Base-by-base conservation (phyloP, 1,140 invertebrate species). In the Myzus persicae region DNA sequence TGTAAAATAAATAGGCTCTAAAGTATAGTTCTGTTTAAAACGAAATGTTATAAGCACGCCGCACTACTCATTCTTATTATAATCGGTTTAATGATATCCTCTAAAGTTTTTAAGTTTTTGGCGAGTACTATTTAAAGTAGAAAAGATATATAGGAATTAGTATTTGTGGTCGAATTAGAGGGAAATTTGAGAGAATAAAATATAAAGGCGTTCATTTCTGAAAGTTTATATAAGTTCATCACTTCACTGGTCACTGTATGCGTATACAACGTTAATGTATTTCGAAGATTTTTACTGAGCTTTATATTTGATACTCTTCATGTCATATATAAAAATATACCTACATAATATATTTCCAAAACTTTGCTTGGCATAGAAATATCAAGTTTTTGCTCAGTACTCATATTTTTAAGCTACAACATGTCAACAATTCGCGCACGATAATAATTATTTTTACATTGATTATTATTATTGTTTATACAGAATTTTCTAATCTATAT, bases 401-500 rank as follows among this genome's bases (percentile, higher is more conserved):
- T 11, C n/a, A 76, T 1, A n/a, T 6, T 76, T 76, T 76, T 76
- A 76, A 76, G n/a, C 59, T n/a, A 18, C 4, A n/a, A n/a, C n/a
- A n/a, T n/a, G n/a, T n/a, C n/a, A 76, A 11, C 48, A n/a, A n/a
- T n/a, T 48, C 48, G 22, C 31, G 31, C 14, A 76, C 36, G 59
- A 36, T 67, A 4, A 67, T 31, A 31, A 31, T 67, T n/a, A 67
- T 6, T n/a, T n/a, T 18, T 18, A 67, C 14, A 67, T 67, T 11
- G 31, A 67, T 67, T n/a, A 67, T 5, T n/a, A 14, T 67, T 67
- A 67, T 67, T 67, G 59, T 76, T n/a, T 36, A n/a, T 76, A n/a
- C 59, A 36, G 59, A 76, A 76, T 76, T 51, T 59, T 76, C 59
- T 76, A 76, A 76, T 36, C 59, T 76, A 76, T n/a, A 76, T 76